phyloP scores from a whole-genome alignment of 2,113 vertebrate genomes.

The Dendrocopos noguchii region DNA sequence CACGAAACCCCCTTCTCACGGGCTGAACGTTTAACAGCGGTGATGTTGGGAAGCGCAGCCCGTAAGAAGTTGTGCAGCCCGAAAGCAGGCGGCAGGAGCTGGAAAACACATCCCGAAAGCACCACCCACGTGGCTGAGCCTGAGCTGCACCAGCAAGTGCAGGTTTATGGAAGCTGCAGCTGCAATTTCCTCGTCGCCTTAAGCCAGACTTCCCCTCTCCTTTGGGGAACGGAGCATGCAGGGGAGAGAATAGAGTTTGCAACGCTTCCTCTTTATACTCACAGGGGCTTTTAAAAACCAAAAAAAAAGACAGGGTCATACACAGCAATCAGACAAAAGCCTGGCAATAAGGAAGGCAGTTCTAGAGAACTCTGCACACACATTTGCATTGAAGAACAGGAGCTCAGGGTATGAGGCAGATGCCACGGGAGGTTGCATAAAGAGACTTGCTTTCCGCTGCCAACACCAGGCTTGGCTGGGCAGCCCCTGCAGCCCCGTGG shows the following conservation, averaged over 20 bases:
- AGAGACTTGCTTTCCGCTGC: neutral
- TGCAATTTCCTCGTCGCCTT: neutral
- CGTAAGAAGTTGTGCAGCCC: neutral
- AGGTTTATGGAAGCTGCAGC: neutral
- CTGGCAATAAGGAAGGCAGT: neutral
- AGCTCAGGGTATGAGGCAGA: neutral
- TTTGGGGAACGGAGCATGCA: neutral
- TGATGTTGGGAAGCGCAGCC: neutral
- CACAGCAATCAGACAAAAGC: neutral
- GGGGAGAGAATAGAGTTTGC: neutral
- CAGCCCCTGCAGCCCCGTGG: neutral
- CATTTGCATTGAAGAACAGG: neutral
- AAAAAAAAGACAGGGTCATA: neutral
- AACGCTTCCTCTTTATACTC: neutral
- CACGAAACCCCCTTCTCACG: neutral
- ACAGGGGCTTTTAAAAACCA: neutral
- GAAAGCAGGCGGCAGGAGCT: neutral
- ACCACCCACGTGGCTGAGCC: neutral
- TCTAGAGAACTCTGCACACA: neutral
- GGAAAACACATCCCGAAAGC: neutral
- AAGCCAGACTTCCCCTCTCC: neutral
- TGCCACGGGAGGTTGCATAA: neutral
- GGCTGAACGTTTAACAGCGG: neutral
- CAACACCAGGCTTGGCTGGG: neutral
- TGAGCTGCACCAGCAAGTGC: neutral